Percentiles rank a stretch among this genome's conserved stretches.
phyloP scores from a whole-genome alignment of 2,113 vertebrate genomes.

The Orthonyx spaldingii region DNA sequence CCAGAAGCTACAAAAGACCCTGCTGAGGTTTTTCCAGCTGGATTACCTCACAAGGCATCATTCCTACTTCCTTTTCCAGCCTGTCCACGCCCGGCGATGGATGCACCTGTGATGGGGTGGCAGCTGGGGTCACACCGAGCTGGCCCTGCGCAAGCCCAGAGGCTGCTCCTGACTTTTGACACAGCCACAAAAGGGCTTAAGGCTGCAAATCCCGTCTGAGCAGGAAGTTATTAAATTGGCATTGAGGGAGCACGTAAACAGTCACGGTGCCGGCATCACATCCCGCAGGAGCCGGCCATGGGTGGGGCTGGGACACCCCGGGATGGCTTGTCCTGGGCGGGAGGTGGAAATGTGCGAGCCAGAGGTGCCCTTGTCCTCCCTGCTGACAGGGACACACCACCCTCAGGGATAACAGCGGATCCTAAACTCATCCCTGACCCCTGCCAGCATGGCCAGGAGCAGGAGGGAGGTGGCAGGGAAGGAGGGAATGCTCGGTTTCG shows the following conservation, averaged over 20 bases:
- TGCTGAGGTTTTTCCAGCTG: background rate
- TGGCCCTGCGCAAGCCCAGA: rapidly evolving
- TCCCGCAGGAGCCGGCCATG: rapidly evolving
- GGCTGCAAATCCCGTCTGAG: slow-evolving; percentile 16
- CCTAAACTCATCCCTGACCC: background rate
- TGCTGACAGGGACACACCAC: background rate
- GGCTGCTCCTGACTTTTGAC: background rate
- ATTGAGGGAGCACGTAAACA: background rate
- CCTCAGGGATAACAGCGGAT: background rate
- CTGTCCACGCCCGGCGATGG: background rate
- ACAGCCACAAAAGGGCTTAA: background rate
- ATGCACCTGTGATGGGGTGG: rapidly evolving
- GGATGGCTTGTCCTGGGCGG: background rate
- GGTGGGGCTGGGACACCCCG: rapidly evolving
- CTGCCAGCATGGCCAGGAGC: background rate
- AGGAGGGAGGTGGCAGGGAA: background rate
- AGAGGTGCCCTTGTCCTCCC: background rate
- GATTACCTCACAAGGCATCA: background rate
- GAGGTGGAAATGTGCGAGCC: background rate
- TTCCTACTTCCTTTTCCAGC: background rate
- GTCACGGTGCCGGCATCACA: background rate
- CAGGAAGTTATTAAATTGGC: background rate
- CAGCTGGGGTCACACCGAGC: background rate
- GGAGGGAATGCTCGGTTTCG: background rate
- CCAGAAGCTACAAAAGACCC: background rate